Conservation (phyloP, 2,888 invertebrate genomes). For the Drosophila phalerata region DNA sequence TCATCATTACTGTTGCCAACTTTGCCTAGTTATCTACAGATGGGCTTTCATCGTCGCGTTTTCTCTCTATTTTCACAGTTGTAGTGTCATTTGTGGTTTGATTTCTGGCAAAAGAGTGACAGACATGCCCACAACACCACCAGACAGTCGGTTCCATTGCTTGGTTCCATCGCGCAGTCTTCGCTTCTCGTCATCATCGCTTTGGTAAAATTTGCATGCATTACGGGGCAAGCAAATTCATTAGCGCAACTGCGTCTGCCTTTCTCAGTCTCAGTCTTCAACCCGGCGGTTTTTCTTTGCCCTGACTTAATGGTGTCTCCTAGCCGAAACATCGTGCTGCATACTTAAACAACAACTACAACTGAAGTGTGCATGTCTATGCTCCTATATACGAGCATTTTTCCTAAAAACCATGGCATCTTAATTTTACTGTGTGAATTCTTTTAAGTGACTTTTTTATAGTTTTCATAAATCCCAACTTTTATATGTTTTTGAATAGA, state of each 20-base stretch:
- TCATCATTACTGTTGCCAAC: slow-evolving; percentile 70
- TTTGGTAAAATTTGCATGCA: slow-evolving; percentile 62
- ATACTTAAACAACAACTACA: slow-evolving; percentile 26
- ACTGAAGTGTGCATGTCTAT: slow-evolving; percentile 7
- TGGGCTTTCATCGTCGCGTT: slow-evolving; percentile 23
- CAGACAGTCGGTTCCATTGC: not conserved
- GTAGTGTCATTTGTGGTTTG: slow-evolving; percentile 73
- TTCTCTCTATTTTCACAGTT: slow-evolving; percentile 59
- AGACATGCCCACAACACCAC: slow-evolving; percentile 1
- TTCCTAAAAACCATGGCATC: not conserved
- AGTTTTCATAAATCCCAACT: not conserved
- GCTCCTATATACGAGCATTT: not conserved
- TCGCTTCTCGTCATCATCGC: slow-evolving; percentile 14
- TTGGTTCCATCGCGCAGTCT: not conserved
- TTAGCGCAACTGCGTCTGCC: slow-evolving; percentile 46
- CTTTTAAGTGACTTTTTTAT: not conserved
- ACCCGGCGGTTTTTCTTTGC: slow-evolving; percentile 2
- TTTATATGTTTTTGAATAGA: not conserved
- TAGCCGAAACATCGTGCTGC: slow-evolving; percentile 19
- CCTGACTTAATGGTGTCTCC: slow-evolving; percentile 13
- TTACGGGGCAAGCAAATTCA: slow-evolving; percentile 61
- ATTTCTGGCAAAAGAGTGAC: slow-evolving; percentile 45
- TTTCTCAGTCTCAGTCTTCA: not conserved
- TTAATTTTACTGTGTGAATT: not conserved
- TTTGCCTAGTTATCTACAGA: slow-evolving; percentile 46